Percentiles rank a stretch among this genome's conserved stretches.
Conservation (phyloP, 1,140 invertebrate species). For the Drosophila pallidifrons region DNA sequence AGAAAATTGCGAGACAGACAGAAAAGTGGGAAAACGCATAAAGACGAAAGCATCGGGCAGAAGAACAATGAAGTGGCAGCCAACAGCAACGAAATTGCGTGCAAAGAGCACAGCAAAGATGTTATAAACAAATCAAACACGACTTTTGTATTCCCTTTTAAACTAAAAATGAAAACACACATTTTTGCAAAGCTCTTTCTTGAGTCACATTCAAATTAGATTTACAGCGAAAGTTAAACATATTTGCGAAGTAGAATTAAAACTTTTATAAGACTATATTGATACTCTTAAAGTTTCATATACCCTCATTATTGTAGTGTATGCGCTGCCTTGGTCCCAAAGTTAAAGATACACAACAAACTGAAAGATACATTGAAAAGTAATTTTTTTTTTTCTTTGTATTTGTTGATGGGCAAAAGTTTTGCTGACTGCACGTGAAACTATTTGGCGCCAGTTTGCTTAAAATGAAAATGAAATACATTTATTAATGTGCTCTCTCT, state of each 20-base stretch:
- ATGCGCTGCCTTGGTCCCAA: constrained; percentile 16
- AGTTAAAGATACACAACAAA: constrained; percentile 40
- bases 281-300: background rate
- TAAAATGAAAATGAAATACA: constrained; percentile 62
- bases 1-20: constrained; percentile 76
- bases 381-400: constrained; percentile 29
- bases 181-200: no score
- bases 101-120: constrained; percentile 1
- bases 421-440: constrained; percentile 56
- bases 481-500: constrained; percentile 52
- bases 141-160: constrained; percentile 22
- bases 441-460: constrained; percentile 54
- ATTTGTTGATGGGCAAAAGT: constrained; percentile 51
- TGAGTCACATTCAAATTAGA: no score
- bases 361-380: constrained; percentile 42
- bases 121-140: background rate
- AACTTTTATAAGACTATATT: constrained; percentile 5
- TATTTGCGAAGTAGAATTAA: no score
- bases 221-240: no score
- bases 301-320: background rate
- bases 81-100: constrained; percentile 25
- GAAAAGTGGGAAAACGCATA: constrained; percentile 74
- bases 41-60: constrained; percentile 52
- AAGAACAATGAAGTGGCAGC: constrained; percentile 63
- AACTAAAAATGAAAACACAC: no score